These are phyloP conservation scores for Phengaris arion DNA, from an alignment of 2,888 invertebrate species.

Conservation along the genomic window DNA sequence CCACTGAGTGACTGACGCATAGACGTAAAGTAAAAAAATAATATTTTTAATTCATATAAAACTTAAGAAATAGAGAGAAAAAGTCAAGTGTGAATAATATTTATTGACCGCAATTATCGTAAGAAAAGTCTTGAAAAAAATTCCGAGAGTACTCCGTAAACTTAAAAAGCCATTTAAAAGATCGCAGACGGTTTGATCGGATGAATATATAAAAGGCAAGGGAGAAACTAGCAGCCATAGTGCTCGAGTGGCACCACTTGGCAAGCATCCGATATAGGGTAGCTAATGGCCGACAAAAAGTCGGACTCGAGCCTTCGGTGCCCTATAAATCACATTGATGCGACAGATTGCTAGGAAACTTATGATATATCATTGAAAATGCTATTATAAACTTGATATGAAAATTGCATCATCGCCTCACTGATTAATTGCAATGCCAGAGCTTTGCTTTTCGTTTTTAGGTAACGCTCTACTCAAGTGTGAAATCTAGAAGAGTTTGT, in stretches of 20 bases:
- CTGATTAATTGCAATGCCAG: background rate
- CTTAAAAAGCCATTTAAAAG: conserved; percentile 18
- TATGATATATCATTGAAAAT: conserved; percentile 32
- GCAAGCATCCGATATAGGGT: conserved; percentile 49
- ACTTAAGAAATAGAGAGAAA: background rate
- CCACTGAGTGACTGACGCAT: no score
- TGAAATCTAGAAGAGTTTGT: background rate
- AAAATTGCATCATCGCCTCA: background rate
- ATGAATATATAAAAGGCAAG: conserved; percentile 31
- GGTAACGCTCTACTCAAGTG: background rate
- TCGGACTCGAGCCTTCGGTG: conserved; percentile 32
- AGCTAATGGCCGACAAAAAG: conserved; percentile 44
- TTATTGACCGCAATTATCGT: background rate
- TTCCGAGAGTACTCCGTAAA: conserved; percentile 5
- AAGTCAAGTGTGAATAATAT: conserved; percentile 1
- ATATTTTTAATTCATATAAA: background rate
- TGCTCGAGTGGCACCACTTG: conserved; percentile 52
- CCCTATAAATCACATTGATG: conserved; percentile 29
- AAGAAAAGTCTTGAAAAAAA: conserved; percentile 15
- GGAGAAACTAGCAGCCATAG: conserved; percentile 42
- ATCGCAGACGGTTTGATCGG: conserved; percentile 4
- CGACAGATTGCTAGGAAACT: conserved; percentile 36
- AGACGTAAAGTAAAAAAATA: background rate
- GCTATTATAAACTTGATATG: conserved; percentile 38
- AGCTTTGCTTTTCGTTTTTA: background rate